These are phyloP conservation scores for Rhynchophorus ferrugineus DNA, from an alignment of 1,140 invertebrate genomes.

Conservation along the genomic window DNA sequence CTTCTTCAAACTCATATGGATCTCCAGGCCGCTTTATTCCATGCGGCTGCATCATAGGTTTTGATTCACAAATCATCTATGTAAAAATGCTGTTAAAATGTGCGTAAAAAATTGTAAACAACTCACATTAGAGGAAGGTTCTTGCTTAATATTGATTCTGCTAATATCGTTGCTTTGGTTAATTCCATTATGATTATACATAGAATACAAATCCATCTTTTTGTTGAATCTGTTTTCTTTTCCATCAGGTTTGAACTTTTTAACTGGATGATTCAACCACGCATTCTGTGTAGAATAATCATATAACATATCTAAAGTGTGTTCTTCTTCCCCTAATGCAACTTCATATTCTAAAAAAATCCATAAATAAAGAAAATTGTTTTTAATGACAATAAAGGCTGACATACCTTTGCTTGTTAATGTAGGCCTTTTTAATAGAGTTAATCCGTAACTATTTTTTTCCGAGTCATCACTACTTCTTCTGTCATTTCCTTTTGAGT, in stretches of 20 bases:
- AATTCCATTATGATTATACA: constrained; percentile 50
- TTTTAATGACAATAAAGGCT: too few species aligned
- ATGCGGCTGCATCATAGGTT: constrained; percentile 29
- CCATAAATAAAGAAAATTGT: constrained; percentile 1
- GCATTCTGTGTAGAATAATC: constrained; percentile 78
- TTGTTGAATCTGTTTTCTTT: constrained; percentile 31
- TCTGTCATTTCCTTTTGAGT: constrained; percentile 12
- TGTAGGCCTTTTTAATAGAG: constrained; percentile 58
- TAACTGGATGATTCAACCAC: constrained; percentile 84
- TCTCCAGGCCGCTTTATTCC: constrained; percentile 46
- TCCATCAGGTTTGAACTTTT: constrained; percentile 61
- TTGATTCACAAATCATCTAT: constrained; percentile 3
- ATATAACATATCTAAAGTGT: constrained; percentile 74
- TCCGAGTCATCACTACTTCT: constrained; percentile 18
- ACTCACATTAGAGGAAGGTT: not conserved
- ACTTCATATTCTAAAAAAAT: constrained; percentile 41
- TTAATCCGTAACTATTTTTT: constrained; percentile 19
- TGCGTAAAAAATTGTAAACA: not conserved
- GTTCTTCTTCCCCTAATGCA: constrained; percentile 65
- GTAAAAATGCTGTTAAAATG: not conserved
- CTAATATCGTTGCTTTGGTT: constrained; percentile 24
- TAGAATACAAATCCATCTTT: constrained; percentile 49
- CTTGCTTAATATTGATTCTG: constrained; percentile 27
- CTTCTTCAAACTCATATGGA: constrained; percentile 65
- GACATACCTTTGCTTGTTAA: constrained; percentile 65